Conservation (phyloP, 1,140 invertebrate species). For the Globodera rostochiensis region DNA sequence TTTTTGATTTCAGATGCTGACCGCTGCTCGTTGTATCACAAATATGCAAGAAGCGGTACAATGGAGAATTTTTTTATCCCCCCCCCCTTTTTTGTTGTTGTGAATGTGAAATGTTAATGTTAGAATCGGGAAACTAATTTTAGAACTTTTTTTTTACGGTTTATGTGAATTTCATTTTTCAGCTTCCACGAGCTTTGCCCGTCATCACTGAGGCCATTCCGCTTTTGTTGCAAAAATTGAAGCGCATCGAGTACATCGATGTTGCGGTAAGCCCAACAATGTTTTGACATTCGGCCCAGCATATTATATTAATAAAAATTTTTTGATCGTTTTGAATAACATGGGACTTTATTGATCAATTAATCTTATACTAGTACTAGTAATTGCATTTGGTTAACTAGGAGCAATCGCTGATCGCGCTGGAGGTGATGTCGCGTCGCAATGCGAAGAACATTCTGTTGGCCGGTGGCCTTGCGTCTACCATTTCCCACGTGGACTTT, state of each 20-base stretch:
- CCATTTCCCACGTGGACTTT: slow-evolving; percentile 64
- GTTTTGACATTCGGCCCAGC: slow-evolving; percentile 45
- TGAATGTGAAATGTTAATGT: too few relatives aligned
- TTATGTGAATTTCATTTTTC: background rate
- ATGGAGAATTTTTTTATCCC: background rate
- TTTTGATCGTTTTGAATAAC: too few relatives aligned
- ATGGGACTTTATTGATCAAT: too few relatives aligned
- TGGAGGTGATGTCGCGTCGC: slow-evolving; percentile 63
- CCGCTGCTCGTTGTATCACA: slow-evolving; percentile 93
- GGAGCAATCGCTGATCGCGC: slow-evolving; percentile 57
- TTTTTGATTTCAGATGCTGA: slow-evolving; percentile 80
- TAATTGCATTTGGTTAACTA: slow-evolving; percentile 14
- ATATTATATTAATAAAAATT: slow-evolving; percentile 10
- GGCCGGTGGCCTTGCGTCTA: slow-evolving; percentile 57
- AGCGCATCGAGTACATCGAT: slow-evolving; percentile 63
- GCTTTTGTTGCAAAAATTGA: slow-evolving; percentile 71
- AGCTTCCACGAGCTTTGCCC: slow-evolving; percentile 85
- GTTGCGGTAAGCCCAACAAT: slow-evolving; percentile 32
- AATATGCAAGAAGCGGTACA: slow-evolving; percentile 93
- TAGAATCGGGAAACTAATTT: background rate
- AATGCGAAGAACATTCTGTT: slow-evolving; percentile 60
- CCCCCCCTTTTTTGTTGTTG: too few relatives aligned
- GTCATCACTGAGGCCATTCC: slow-evolving; percentile 95
- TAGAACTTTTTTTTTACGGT: background rate
- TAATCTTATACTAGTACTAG: background rate